Conservation (phyloP, 2,113 vertebrate species). For the Caranx melampygus region DNA sequence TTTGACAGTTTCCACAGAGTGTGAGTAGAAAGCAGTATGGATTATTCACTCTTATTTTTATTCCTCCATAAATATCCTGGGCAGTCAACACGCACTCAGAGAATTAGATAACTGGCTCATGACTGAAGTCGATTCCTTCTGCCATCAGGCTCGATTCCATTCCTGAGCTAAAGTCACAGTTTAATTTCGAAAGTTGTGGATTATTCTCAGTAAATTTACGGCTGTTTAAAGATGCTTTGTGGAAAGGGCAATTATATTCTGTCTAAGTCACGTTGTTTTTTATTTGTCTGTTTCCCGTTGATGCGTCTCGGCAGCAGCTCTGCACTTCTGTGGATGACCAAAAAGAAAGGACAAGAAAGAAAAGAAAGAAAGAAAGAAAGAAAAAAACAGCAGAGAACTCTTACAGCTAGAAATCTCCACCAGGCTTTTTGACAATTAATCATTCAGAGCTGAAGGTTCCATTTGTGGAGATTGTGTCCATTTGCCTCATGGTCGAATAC, state of each 20-base stretch:
- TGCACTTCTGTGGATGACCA: slow-evolving; percentile 29
- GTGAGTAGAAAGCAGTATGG: slow-evolving; percentile 34
- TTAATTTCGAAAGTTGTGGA: slow-evolving; percentile 4
- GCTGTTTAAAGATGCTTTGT: slow-evolving; percentile 12
- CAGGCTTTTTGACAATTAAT: slow-evolving; percentile 76
- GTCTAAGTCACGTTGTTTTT: slow-evolving; percentile 17
- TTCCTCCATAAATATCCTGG: slow-evolving; percentile 28
- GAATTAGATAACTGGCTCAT: slow-evolving; percentile 24
- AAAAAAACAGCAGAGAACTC: slow-evolving; percentile 30
- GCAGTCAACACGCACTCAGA: slow-evolving; percentile 24
- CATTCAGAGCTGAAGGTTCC: slow-evolving; percentile 79
- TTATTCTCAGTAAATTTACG: background rate
- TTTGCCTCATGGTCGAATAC: slow-evolving; percentile 81
- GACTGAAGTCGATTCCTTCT: slow-evolving; percentile 1
- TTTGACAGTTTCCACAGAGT: slow-evolving; percentile 27
- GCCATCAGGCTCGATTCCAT: slow-evolving; percentile 7
- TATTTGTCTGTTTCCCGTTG: background rate
- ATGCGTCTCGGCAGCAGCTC: slow-evolving; percentile 23
- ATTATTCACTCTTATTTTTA: slow-evolving; percentile 45
- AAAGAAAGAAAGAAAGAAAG: too few species aligned
- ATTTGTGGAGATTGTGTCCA: slow-evolving; percentile 75
- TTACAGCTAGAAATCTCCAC: slow-evolving; percentile 56
- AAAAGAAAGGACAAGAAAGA: too few species aligned
- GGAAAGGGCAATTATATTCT: slow-evolving; percentile 22
- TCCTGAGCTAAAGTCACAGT: background rate